These are phyloP conservation scores for Lepisosteus oculatus DNA, from an alignment of 2,113 vertebrate genomes.

Conservation along the genomic window DNA sequence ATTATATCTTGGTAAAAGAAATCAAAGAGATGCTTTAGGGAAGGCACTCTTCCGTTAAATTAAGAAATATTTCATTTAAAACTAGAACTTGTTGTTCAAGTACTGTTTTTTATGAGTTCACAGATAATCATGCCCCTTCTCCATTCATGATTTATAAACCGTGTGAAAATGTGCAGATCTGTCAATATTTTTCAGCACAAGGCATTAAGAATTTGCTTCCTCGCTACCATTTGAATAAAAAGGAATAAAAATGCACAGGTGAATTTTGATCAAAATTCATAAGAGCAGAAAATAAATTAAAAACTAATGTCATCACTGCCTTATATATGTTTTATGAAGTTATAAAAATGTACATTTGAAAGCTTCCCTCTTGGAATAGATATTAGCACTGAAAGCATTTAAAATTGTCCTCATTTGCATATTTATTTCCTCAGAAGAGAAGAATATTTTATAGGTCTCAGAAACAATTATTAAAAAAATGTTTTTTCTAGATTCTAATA, in stretches of 20 bases:
- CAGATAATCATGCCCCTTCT: too few species aligned
- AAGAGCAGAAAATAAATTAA: conserved; percentile 63
- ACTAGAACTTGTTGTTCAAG: too few species aligned
- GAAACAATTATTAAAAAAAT: conserved; percentile 55
- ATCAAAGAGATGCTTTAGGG: too few species aligned
- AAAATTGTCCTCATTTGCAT: conserved; percentile 65
- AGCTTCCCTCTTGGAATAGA: conserved; percentile 65
- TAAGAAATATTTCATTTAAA: too few species aligned
- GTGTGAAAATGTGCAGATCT: background rate
- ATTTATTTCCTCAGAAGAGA: conserved; percentile 54
- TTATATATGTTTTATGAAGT: conserved; percentile 68
- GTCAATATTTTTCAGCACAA: conserved; percentile 69
- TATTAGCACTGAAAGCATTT: conserved; percentile 65
- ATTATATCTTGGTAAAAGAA: too few species aligned
- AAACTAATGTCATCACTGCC: conserved; percentile 58
- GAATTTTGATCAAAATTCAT: conserved; percentile 53
- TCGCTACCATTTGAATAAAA: conserved; percentile 49
- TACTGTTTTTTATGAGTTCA: too few species aligned
- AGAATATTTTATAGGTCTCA: conserved; percentile 51
- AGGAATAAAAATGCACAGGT: conserved; percentile 66
- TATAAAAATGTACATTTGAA: conserved; percentile 65
- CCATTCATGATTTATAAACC: background rate
- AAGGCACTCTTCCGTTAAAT: too few species aligned
- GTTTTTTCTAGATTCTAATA: conserved; percentile 56
- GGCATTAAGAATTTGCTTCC: conserved; percentile 62